Conservation (phyloP, 2,888 invertebrate genomes). For the Megalurothrips usitatus region DNA sequence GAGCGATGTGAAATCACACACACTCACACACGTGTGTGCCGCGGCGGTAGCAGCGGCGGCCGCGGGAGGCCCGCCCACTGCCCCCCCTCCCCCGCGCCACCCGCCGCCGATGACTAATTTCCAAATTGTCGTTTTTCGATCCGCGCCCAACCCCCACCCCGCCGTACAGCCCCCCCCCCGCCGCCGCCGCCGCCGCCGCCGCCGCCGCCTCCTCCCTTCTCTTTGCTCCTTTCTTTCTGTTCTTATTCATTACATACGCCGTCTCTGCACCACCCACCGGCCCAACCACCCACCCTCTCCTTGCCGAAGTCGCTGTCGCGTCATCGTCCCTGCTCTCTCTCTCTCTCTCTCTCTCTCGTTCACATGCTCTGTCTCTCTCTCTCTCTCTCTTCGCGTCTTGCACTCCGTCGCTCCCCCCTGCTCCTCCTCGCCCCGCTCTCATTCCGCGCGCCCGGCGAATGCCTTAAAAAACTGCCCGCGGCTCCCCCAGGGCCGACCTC, state of each 20-base stretch:
- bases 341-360: background rate
- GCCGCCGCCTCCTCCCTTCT: background rate
- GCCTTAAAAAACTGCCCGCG: conserved; percentile 4
- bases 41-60: background rate
- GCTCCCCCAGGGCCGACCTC: background rate
- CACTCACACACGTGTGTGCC: background rate
- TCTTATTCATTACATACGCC: background rate
- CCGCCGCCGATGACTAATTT: conserved; percentile 10
- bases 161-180: background rate
- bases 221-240: background rate
- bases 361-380: background rate
- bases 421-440: background rate
- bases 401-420: background rate
- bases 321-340: background rate
- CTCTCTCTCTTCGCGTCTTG: background rate
- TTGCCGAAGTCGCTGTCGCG: background rate
- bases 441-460: background rate
- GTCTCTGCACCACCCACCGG: background rate
- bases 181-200: background rate
- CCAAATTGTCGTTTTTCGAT: conserved; percentile 23
- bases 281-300: background rate
- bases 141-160: background rate
- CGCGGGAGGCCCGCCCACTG: background rate
- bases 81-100: background rate
- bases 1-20: conserved; percentile 18